A percentile compares a stretch with the other conserved stretches of the same genome.
phyloP scores from a whole-genome alignment of 2,888 invertebrate genomes.

The Adineta ricciae region DNA sequence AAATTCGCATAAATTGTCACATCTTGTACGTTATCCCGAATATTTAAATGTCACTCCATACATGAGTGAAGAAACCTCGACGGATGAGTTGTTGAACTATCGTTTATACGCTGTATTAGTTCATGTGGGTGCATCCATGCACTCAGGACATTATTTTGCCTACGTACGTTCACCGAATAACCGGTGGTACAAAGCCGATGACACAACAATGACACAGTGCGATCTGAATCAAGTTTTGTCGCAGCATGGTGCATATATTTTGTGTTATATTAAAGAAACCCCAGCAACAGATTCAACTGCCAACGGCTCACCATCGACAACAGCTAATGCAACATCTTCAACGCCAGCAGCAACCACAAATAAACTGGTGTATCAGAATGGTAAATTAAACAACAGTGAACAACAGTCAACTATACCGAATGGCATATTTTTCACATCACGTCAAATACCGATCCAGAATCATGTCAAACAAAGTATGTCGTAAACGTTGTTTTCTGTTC shows the following conservation, averaged over 20 bases:
- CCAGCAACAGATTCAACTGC: neutral
- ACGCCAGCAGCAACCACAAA: too few relatives aligned
- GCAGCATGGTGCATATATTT: neutral
- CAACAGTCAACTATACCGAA: too few relatives aligned
- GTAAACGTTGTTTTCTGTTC: too few relatives aligned
- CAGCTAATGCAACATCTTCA: too few relatives aligned
- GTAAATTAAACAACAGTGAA: too few relatives aligned
- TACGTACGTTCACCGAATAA: slow-evolving; percentile 70
- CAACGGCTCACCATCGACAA: neutral
- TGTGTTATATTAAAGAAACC: too few relatives aligned
- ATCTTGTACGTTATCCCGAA: slow-evolving; percentile 45
- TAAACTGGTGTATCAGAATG: too few relatives aligned
- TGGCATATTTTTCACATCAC: too few relatives aligned
- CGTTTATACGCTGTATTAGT: slow-evolving; percentile 74
- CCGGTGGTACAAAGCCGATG: slow-evolving; percentile 83
- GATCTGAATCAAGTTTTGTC: slow-evolving; percentile 15
- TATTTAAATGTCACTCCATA: slow-evolving; percentile 67
- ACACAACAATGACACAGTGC: slow-evolving; percentile 51
- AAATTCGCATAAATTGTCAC: slow-evolving; percentile 34
- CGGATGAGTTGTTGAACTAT: slow-evolving; percentile 13
- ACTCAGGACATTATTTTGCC: slow-evolving; percentile 89
- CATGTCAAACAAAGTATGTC: neutral
- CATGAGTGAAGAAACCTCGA: slow-evolving; percentile 42
- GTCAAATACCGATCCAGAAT: too few relatives aligned
- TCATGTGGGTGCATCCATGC: slow-evolving; percentile 78